Conservation (phyloP, 2,888 invertebrate species). For the Dryocosmus kuriphilus region DNA sequence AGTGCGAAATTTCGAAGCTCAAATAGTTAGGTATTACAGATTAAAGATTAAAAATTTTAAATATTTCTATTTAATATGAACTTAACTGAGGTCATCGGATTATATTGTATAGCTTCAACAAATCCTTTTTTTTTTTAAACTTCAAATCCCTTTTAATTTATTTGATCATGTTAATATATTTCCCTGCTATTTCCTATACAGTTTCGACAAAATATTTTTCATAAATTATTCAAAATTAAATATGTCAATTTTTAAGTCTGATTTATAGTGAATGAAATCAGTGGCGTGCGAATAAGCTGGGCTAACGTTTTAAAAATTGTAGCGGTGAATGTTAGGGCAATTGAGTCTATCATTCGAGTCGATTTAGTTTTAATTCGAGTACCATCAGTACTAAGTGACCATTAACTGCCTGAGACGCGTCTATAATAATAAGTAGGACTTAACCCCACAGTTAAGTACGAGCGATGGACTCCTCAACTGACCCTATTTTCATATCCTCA, state of each 20-base stretch:
- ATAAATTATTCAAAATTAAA: not conserved
- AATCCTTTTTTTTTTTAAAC: too few species aligned
- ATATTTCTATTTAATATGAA: too few species aligned
- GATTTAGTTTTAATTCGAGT: constrained; percentile 37
- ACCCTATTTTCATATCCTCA: constrained; percentile 15
- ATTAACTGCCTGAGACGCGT: constrained; percentile 29
- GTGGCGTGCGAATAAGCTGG: not conserved
- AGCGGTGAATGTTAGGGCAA: constrained; percentile 25
- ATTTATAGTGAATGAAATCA: not conserved
- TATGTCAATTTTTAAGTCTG: not conserved
- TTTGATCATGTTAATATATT: too few species aligned
- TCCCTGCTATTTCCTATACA: not conserved
- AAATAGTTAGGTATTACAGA: too few species aligned
- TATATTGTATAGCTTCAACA: too few species aligned
- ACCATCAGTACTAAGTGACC: constrained; percentile 14
- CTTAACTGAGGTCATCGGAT: too few species aligned
- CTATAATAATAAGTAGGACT: constrained; percentile 53
- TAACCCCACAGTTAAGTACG: constrained; percentile 52
- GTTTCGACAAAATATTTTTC: not conserved
- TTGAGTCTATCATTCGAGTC: constrained; percentile 26
- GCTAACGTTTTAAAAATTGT: not conserved
- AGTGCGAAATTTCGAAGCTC: too few species aligned
- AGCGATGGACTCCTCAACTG: constrained; percentile 44
- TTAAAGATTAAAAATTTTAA: too few species aligned
- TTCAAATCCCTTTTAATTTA: too few species aligned